A percentile compares a stretch with the other conserved stretches of the same genome.
phyloP scores from a whole-genome alignment of 1,140 invertebrate genomes.

The Brachionus manjavacas region DNA sequence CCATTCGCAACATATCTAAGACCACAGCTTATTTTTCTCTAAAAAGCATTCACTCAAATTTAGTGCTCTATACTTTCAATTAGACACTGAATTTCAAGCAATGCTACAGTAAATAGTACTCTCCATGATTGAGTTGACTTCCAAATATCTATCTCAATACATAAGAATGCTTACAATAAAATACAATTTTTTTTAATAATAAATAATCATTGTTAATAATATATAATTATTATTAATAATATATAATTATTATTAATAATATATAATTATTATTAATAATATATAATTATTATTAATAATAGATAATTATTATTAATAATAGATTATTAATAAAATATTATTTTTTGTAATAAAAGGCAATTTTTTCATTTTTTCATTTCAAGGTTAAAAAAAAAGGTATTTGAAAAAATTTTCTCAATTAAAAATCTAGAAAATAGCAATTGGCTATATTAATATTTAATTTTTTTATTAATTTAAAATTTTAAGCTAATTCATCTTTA shows the following conservation, averaged over 20 bases:
- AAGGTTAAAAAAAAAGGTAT: no score
- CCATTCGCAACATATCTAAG: not conserved
- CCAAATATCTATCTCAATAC: not conserved
- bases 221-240: not conserved
- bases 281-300: no score
- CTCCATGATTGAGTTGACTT: slow-evolving; percentile 21
- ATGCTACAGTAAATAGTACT: not conserved
- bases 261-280: no score
- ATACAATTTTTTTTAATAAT: not conserved
- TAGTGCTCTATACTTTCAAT: not conserved
- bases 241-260: not conserved
- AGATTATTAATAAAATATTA: no score
- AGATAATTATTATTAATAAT: no score
- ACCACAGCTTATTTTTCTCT: not conserved
- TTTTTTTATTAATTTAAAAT: no score
- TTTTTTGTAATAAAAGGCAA: no score
- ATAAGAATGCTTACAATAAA: not conserved
- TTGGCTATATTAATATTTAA: no score
- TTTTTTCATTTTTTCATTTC: no score
- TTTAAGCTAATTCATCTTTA: no score
- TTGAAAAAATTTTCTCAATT: no score
- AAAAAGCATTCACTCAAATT: not conserved
- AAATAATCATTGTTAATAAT: not conserved
- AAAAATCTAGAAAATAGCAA: no score
- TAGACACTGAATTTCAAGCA: not conserved